Percentiles rank a stretch among this genome's conserved stretches.
These are phyloP conservation scores for Dorcus parallelipipedus DNA, from an alignment of 2,888 invertebrate genomes.

Conservation along the genomic window DNA sequence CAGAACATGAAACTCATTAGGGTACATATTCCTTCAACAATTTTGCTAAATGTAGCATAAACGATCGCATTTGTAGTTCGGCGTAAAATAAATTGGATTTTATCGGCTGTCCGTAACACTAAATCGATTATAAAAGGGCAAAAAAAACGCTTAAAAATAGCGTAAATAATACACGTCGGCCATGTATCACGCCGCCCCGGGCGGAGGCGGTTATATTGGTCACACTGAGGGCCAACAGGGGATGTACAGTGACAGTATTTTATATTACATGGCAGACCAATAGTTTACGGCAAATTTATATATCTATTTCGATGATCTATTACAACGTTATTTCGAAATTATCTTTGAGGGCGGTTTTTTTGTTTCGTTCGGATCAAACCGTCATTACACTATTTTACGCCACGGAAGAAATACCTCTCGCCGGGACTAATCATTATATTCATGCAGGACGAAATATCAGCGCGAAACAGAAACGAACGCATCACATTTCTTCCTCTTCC, in stretches of 20 bases:
- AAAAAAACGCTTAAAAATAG: conserved; percentile 8
- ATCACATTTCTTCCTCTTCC: too few species aligned
- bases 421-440: too few species aligned
- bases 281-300: conserved; percentile 45
- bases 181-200: conserved; percentile 30
- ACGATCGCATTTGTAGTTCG: neutral
- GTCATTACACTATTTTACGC: too few species aligned
- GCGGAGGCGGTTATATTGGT: conserved; percentile 35
- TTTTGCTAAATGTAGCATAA: neutral
- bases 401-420: too few species aligned
- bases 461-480: too few species aligned
- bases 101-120: conserved; percentile 2
- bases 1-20: too few species aligned
- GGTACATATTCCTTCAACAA: neutral
- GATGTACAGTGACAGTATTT: conserved; percentile 32
- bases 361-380: too few species aligned
- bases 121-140: neutral
- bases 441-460: too few species aligned
- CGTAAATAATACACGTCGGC: conserved; percentile 23
- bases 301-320: conserved; percentile 46
- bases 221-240: conserved; percentile 29
- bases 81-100: conserved; percentile 2
- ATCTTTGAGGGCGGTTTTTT: conserved; percentile 6
- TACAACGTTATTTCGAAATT: conserved; percentile 17
- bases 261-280: conserved; percentile 41